These are phyloP conservation scores for Gambusia affinis DNA, from an alignment of 2,113 vertebrate genomes.

Conservation along the genomic window DNA sequence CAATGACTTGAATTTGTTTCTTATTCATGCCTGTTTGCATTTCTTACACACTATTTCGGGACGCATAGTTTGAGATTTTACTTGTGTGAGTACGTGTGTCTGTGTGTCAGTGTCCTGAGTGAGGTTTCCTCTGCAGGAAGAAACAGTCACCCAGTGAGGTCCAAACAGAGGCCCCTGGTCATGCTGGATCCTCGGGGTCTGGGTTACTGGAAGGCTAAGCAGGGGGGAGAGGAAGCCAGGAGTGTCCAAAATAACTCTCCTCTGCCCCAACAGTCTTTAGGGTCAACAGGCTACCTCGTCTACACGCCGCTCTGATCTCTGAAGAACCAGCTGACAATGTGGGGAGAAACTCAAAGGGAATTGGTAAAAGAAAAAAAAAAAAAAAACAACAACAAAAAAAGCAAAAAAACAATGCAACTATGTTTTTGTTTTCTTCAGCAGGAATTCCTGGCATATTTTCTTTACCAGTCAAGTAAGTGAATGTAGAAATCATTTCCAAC, in stretches of 20 bases:
- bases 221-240: slow-evolving; percentile 66
- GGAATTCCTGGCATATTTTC: neutral
- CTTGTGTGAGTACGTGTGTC: slow-evolving; percentile 47
- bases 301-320: slow-evolving; percentile 1
- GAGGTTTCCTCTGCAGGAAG: slow-evolving; percentile 78
- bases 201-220: slow-evolving; percentile 75
- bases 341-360: neutral
- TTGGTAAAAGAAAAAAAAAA: neutral
- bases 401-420: neutral
- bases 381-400: no score
- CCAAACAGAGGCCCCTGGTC: slow-evolving; percentile 75
- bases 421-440: neutral
- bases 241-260: slow-evolving; percentile 71
- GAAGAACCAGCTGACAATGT: neutral
- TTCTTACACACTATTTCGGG: neutral
- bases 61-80: slow-evolving; percentile 8
- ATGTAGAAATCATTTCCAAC: neutral
- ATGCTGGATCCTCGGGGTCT: slow-evolving; percentile 68
- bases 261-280: slow-evolving; percentile 48
- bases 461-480: neutral
- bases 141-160: slow-evolving; percentile 72
- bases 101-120: slow-evolving; percentile 57
- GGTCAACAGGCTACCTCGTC: slow-evolving; percentile 40
- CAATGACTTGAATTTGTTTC: neutral
- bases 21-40: slow-evolving; percentile 8